A percentile compares a stretch with the other conserved stretches of the same genome.
Evolutionary conservation across 2,888 invertebrate genomes (phyloP).

Genomic region (Macroteleia sp.): DNA sequence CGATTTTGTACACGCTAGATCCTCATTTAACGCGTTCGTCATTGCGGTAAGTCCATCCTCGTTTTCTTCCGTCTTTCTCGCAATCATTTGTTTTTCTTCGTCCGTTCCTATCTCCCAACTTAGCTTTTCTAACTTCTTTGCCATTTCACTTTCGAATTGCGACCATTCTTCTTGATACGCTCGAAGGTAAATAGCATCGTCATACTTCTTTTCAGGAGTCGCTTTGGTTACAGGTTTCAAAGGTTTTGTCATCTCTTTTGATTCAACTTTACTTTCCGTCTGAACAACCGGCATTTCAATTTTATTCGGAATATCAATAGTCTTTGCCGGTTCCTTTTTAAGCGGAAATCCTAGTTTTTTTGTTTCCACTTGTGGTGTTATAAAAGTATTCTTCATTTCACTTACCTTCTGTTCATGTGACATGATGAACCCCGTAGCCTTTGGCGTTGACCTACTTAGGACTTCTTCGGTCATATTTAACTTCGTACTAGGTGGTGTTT

Average conservation of each 20-base stretch:
- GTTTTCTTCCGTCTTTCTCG: slow-evolving; percentile 85
- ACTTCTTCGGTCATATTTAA: neutral
- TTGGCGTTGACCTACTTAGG: neutral
- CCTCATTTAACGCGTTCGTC: slow-evolving; percentile 86
- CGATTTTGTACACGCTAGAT: slow-evolving; percentile 86
- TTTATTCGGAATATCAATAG: slow-evolving; percentile 27
- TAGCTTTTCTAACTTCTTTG: slow-evolving; percentile 70
- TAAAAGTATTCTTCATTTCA: neutral
- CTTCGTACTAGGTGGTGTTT: neutral
- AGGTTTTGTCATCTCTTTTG: slow-evolving; percentile 55
- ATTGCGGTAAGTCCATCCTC: slow-evolving; percentile 87
- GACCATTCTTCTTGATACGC: slow-evolving; percentile 77
- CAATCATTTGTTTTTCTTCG: slow-evolving; percentile 85
- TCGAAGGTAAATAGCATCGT: slow-evolving; percentile 74
- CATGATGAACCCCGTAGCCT: neutral
- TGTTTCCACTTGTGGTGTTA: neutral
- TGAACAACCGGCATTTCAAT: slow-evolving; percentile 13
- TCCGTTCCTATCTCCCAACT: slow-evolving; percentile 85
- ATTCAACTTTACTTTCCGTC: slow-evolving; percentile 30
- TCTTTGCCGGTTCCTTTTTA: slow-evolving; percentile 25
- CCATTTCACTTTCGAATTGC: slow-evolving; percentile 79
- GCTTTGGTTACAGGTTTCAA: slow-evolving; percentile 53
- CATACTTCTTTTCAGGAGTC: slow-evolving; percentile 69
- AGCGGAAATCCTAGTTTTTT: slow-evolving; percentile 25
- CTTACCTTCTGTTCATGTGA: neutral